Conservation (phyloP, 2,113 vertebrate species). For the Spermophilus dauricus region DNA sequence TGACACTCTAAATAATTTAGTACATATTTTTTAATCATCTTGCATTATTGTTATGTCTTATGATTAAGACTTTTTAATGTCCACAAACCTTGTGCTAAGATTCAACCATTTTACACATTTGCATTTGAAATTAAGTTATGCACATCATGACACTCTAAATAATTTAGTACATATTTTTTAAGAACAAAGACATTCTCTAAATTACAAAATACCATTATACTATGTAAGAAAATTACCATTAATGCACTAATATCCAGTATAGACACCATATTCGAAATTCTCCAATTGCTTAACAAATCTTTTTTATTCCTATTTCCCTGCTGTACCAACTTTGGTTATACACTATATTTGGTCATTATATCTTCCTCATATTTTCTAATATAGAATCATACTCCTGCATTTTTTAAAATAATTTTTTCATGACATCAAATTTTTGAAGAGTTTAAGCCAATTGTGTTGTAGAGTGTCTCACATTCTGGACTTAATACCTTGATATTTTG, state of each 20-base stretch:
- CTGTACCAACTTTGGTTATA: not conserved
- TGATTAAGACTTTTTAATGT: not conserved
- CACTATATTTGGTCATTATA: not conserved
- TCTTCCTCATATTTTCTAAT: not conserved
- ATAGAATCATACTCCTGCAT: not conserved
- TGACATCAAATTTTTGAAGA: not conserved
- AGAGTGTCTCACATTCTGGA: not conserved
- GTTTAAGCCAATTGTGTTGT: not conserved
- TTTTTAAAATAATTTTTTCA: slow-evolving; percentile 7
- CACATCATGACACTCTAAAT: not conserved
- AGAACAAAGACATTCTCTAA: not conserved
- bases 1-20: slow-evolving; percentile 28
- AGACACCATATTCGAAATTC: not conserved
- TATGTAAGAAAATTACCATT: not conserved
- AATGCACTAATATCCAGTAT: not conserved
- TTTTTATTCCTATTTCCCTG: not conserved
- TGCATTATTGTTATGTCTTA: not conserved
- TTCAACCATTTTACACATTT: not conserved
- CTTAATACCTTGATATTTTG: not conserved
- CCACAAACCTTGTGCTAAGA: not conserved
- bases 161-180: not conserved
- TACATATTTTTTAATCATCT: not conserved
- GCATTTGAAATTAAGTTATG: slow-evolving; percentile 37
- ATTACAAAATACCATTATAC: not conserved
- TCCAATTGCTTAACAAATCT: not conserved